Percentiles rank a stretch among this genome's conserved stretches.
These are phyloP conservation scores for Aradophagus sp. DNA, from an alignment of 1,140 invertebrate genomes.

Conservation along the genomic window DNA sequence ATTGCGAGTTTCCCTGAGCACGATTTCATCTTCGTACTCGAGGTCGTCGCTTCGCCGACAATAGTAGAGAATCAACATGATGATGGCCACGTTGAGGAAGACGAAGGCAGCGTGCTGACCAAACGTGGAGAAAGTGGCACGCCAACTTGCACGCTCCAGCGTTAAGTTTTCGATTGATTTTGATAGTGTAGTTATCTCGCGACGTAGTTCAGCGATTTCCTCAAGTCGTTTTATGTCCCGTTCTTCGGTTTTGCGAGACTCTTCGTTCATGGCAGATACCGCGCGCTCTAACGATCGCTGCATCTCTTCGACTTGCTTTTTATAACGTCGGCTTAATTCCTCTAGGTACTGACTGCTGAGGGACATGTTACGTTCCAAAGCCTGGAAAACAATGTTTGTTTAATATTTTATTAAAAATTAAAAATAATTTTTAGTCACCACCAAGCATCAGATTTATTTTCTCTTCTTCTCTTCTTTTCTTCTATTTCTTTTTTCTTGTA, in stretches of 20 bases:
- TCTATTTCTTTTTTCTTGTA: no score
- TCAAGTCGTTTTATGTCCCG: constrained; percentile 80
- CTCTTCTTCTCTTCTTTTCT: no score
- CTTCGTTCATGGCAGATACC: constrained; percentile 85
- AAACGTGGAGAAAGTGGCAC: constrained; percentile 76
- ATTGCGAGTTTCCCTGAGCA: not conserved
- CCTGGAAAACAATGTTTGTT: constrained; percentile 76
- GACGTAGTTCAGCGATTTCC: constrained; percentile 77
- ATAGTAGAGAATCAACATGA: constrained; percentile 73
- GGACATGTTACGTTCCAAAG: constrained; percentile 96
- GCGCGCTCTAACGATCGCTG: constrained; percentile 88
- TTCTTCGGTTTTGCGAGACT: constrained; percentile 82
- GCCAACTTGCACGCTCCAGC: constrained; percentile 80
- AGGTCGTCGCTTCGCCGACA: constrained; percentile 67
- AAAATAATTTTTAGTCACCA: no score
- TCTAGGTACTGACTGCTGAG: constrained; percentile 96
- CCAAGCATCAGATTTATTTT: no score
- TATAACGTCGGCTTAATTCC: constrained; percentile 94
- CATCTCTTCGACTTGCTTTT: constrained; percentile 97
- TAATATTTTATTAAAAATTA: no score
- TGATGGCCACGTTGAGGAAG: constrained; percentile 74
- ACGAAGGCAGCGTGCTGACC: constrained; percentile 76
- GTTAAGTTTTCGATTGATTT: constrained; percentile 77
- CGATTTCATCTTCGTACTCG: constrained; percentile 14
- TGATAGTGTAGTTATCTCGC: constrained; percentile 79